These are phyloP conservation scores for Tricholaema leucomelas DNA, from an alignment of 2,113 vertebrate species.

Conservation along the genomic window DNA sequence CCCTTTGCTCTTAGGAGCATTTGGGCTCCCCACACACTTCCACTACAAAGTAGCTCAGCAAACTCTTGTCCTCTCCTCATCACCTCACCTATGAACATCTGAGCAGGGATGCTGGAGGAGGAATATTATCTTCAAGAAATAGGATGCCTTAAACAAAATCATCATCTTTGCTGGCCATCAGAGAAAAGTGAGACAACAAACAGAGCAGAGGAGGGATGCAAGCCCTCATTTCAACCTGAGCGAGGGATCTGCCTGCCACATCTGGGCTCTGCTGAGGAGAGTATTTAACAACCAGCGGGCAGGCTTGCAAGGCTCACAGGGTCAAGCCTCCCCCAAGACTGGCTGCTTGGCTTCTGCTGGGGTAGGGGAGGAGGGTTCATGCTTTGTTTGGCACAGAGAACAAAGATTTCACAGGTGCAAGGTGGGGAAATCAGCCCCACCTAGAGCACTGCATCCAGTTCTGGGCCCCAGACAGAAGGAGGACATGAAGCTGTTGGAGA, in stretches of 20 bases:
- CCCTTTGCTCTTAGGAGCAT: background rate
- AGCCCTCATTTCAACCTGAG: background rate
- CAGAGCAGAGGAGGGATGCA: conserved; percentile 38
- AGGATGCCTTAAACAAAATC: background rate
- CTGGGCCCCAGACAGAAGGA: too few relatives aligned
- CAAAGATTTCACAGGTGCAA: too few relatives aligned
- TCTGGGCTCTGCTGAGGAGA: background rate
- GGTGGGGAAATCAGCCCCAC: too few relatives aligned
- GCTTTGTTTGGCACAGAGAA: background rate
- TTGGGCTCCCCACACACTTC: background rate
- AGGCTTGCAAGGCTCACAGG: background rate
- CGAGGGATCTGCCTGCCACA: background rate
- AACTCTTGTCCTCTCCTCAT: background rate
- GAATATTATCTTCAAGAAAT: conserved; percentile 25
- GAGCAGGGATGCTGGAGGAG: background rate
- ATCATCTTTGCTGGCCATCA: conserved; percentile 14
- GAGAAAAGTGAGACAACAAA: conserved; percentile 38
- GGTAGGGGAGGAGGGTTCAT: background rate
- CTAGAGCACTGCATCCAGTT: too few relatives aligned
- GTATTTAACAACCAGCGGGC: background rate
- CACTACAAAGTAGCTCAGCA: background rate
- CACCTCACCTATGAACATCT: background rate
- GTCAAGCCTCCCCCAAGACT: background rate
- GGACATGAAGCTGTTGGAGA: too few relatives aligned
- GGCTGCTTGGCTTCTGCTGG: background rate